phyloP scores from a whole-genome alignment of 2,113 vertebrate species.

The Oncorhynchus tshawytscha region DNA sequence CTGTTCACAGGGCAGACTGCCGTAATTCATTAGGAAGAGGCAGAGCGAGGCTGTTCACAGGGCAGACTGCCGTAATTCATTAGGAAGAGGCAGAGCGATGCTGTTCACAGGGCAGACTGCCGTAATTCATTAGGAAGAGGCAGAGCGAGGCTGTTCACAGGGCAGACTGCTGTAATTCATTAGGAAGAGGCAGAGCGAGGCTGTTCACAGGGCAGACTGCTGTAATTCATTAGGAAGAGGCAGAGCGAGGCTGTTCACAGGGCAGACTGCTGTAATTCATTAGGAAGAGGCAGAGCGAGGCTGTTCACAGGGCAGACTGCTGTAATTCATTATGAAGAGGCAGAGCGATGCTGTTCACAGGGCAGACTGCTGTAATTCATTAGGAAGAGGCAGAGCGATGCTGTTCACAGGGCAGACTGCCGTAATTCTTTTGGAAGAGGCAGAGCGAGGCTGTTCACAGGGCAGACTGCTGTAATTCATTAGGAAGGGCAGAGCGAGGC shows the following conservation, averaged over 20 bases:
- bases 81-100: too few species aligned
- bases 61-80: too few species aligned
- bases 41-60: too few species aligned
- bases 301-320: too few species aligned
- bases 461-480: constrained; percentile 34
- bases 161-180: constrained; percentile 33
- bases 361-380: too few species aligned
- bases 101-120: too few species aligned
- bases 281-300: background rate
- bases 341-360: too few species aligned
- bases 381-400: background rate
- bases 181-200: background rate
- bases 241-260: background rate
- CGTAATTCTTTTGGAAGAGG: background rate
- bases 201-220: constrained; percentile 16
- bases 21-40: too few species aligned
- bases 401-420: too few species aligned
- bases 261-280: constrained; percentile 34
- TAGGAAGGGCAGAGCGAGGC: background rate
- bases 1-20: too few species aligned
- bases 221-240: constrained; percentile 27
- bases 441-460: background rate
- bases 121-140: background rate
- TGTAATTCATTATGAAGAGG: too few species aligned
- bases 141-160: constrained; percentile 1